Evolutionary conservation across 2,888 invertebrate genomes (phyloP), one percentile per base, ranked within the genome.

Genomic region (Scaptodrosophila latifasciaeformis): DNA sequence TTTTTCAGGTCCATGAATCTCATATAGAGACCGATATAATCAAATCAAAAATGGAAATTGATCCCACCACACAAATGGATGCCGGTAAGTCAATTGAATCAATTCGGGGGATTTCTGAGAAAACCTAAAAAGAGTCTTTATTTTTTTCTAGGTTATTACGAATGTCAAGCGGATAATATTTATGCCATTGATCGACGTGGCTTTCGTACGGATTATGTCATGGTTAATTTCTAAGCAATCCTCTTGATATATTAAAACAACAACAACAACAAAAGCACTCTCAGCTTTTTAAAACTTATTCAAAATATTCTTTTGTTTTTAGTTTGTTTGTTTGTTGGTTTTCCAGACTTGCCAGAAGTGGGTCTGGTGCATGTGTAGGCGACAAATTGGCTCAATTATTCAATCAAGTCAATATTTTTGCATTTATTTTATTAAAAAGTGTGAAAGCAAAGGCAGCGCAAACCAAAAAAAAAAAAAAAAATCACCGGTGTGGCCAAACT

Each of bases 1-100:
- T n/a, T 18, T 34, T 17, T 2, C 67, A 96, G 95, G 92, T 96
- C 27, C 96, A 96, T 86, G 96, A 96, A 86, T 95, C 95, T 91
- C 91, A 91, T 70, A 91, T 93, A 61, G 93, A 91, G 18, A 89
- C 90, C 2, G 93, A 95, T 79, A 91, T 90, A 62, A 92, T 96
- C 34, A 96, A 96, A 86, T 95, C 95, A 12, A 96, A 96, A 88
- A 90, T 96, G 84, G 96, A 96, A 88, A 96, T 96, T 47, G 96
- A 96, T 85, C 96, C 96, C 1, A 96, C 96, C 0, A 95, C 96
- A 3, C 96, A 96, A 88, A 96, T 96, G 95, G 96, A 96, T 85
- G 96, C 96, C 18, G 96, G 96, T 57, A 91, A 39, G 49, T 35
- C 0, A 39, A 18, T 19, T 39, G 5, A 15, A 15, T 9, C 39